phyloP scores from a whole-genome alignment of 2,888 invertebrate species.

The Podabrus alpinus region DNA sequence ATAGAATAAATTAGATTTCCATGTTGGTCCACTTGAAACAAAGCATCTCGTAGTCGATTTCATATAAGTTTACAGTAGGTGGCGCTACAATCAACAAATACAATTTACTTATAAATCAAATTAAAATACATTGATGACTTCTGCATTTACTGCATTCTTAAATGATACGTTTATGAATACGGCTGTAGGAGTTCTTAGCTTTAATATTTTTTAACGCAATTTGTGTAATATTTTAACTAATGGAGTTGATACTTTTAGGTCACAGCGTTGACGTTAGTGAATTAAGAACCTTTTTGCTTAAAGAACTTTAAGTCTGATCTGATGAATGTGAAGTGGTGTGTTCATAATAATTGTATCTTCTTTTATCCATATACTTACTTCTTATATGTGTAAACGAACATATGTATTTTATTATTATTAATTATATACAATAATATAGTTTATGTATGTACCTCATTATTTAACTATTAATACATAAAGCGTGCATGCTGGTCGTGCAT shows the following conservation, averaged over 20 bases:
- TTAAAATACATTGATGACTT: too few species aligned
- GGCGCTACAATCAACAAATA: too few species aligned
- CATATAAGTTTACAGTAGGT: too few species aligned
- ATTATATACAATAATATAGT: slow-evolving; percentile 24
- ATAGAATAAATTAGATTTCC: too few species aligned
- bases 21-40: too few species aligned
- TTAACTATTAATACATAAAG: slow-evolving; percentile 33
- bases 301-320: slow-evolving; percentile 42
- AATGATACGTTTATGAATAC: too few species aligned
- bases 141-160: too few species aligned
- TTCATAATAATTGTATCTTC: slow-evolving; percentile 23
- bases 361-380: slow-evolving; percentile 33
- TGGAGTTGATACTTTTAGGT: slow-evolving; percentile 42
- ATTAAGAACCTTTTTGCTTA: slow-evolving; percentile 48
- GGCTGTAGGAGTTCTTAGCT: not conserved
- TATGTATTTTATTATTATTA: slow-evolving; percentile 36
- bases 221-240: not conserved
- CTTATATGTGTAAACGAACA: slow-evolving; percentile 10
- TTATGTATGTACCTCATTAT: slow-evolving; percentile 41
- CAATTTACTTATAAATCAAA: too few species aligned
- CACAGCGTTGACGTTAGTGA: slow-evolving; percentile 52
- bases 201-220: not conserved
- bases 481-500: slow-evolving; percentile 53
- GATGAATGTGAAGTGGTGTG: slow-evolving; percentile 18
- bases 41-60: too few species aligned